Evolutionary conservation across 1,140 invertebrate genomes (phyloP).

Genomic region (Brachystomella parvula): DNA sequence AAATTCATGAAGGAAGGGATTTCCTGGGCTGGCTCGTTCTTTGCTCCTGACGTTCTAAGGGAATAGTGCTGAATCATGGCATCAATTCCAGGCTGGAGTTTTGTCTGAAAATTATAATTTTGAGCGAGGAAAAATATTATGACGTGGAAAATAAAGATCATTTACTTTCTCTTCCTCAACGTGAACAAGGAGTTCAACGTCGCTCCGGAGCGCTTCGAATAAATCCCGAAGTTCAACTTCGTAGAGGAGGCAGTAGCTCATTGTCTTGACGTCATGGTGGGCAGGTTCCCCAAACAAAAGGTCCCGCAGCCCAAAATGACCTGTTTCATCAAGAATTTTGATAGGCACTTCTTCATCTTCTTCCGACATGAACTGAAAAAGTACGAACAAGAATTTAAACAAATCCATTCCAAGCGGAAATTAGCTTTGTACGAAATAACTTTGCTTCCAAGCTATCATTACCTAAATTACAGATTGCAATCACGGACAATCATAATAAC

Average conservation of each 20-base stretch:
- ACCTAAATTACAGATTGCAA: no score
- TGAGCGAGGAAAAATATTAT: not conserved
- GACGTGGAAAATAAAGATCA: not conserved
- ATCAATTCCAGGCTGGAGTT: constrained; percentile 7
- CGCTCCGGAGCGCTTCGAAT: constrained; percentile 16
- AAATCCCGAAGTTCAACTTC: constrained; percentile 8
- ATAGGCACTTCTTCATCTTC: constrained; percentile 6
- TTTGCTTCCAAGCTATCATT: no score
- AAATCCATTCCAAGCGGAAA: not conserved
- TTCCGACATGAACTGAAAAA: not conserved
- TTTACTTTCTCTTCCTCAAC: constrained; percentile 16
- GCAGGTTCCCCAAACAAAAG: constrained; percentile 23
- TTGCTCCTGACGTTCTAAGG: not conserved
- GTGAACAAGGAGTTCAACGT: constrained; percentile 7
- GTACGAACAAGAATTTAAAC: not conserved
- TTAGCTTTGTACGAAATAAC: no score
- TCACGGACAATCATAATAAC: no score
- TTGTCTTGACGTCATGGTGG: constrained; percentile 7
- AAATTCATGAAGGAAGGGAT: constrained; percentile 19
- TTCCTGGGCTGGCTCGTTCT: constrained; percentile 2
- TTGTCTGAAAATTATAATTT: not conserved
- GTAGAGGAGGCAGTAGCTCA: constrained; percentile 20
- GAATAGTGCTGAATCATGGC: not conserved
- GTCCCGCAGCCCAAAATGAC: constrained; percentile 16
- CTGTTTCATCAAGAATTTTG: not conserved